phyloP scores from a whole-genome alignment of 2,797 vertebrate genomes.

The Babyrousa celebensis region DNA sequence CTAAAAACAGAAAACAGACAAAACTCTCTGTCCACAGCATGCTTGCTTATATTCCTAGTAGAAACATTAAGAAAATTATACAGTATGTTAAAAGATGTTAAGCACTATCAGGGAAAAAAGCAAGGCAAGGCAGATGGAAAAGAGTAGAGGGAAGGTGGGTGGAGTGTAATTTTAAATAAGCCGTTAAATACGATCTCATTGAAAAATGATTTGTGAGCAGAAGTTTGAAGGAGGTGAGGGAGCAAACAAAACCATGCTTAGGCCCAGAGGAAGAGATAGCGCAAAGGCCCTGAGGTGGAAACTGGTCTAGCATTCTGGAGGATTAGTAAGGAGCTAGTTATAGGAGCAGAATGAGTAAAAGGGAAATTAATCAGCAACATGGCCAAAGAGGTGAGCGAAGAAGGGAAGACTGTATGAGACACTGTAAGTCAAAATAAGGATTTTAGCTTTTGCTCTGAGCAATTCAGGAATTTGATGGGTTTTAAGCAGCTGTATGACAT shows the following conservation, averaged over 20 bases:
- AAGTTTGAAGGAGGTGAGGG: not conserved
- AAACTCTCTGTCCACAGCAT: not conserved
- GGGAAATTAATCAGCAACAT: not conserved
- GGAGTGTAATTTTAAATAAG: not conserved
- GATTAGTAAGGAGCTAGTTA: not conserved
- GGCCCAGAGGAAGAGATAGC: not conserved
- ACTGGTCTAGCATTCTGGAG: rapidly evolving
- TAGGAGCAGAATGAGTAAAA: not conserved
- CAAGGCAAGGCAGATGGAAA: not conserved
- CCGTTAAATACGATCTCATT: not conserved
- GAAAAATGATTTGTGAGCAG: not conserved
- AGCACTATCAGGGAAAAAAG: constrained; percentile 21
- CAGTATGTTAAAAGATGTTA: not conserved
- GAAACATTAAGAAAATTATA: constrained; percentile 2
- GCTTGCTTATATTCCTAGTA: not conserved
- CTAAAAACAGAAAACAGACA: constrained; percentile 21
- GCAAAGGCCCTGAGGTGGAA: not conserved
- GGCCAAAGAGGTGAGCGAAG: not conserved
- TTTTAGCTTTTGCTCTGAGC: not conserved
- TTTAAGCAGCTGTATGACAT: not conserved
- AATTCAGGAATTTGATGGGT: not conserved
- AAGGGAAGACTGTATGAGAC: not conserved
- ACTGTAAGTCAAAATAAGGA: not conserved
- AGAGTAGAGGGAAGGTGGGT: not conserved
- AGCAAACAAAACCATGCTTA: not conserved